Base-by-base conservation (phyloP, 2,888 invertebrate species). In the Orchesella flavescens region DNA sequence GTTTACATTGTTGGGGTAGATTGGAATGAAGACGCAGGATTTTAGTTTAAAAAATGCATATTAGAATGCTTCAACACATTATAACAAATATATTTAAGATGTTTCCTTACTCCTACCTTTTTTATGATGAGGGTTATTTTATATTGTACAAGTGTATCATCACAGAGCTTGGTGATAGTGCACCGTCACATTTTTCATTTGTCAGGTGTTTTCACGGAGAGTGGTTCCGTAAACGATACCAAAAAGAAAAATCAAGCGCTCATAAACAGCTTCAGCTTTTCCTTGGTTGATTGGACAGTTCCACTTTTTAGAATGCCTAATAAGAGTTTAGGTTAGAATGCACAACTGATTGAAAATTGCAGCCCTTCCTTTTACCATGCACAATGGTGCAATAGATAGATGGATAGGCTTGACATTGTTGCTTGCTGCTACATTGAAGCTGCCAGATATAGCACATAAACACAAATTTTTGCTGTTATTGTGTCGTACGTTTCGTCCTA, bases 151-250 rank as follows among this genome's bases (percentile, higher is more conserved):
- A 24, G 13, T 21, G 23, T 21, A 61, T 61, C 17, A 61, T 61
- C 17, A 63, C 17, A 17, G n/a, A 68, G 19, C 21, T 68, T 73
- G 72, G 61, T 66, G 59, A 81, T 57, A 75, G 61, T 81, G 81
- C 81, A 59, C 44, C 24, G 75, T 81, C 81, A 81, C 69, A 81
- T 81, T 69, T 80, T 81, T 49, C 61, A 81, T 74, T 81, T 72
- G 74, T 75, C 81, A 81, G 74, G 53, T 75, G 69, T 81, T 81
- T 74, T 81, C 75, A 80, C 74, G 74, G 19, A 34, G 15, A 44
- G 43, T 69, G 81, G 74, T 65, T 76, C 65, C 65, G 59, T 72
- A 79, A 79, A 77, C 59, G 73, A 66, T 68, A 49, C 49, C 15
- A 12, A 49, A 63, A 44, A 74, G 59, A 68, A 69, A 74, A 81